These are phyloP conservation scores for Cichladusa arquata DNA, from an alignment of 2,113 vertebrate species.

Conservation along the genomic window DNA sequence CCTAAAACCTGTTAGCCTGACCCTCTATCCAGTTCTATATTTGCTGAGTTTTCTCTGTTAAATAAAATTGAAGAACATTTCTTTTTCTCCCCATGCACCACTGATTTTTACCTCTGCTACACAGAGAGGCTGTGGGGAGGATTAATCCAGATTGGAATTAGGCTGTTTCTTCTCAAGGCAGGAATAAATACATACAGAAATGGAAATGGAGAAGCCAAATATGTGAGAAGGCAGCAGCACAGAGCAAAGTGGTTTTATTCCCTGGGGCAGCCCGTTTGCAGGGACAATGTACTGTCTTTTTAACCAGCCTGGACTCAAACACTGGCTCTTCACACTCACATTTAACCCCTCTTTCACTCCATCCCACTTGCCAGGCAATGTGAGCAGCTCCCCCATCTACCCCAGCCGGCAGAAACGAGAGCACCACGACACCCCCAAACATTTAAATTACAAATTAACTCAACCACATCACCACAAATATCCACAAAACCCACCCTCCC, in stretches of 20 bases:
- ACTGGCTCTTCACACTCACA: neutral
- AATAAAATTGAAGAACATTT: neutral
- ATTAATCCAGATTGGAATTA: neutral
- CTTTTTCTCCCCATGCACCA: neutral
- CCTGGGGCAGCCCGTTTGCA: neutral
- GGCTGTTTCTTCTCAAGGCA: neutral
- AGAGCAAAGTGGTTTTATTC: neutral
- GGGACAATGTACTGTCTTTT: conserved; percentile 16
- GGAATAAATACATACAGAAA: conserved; percentile 46
- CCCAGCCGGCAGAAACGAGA: neutral
- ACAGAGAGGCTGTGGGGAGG: neutral
- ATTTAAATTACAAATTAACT: conserved; percentile 4
- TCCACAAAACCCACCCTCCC: neutral
- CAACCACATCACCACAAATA: neutral
- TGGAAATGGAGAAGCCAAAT: conserved; percentile 40
- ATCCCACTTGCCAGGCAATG: neutral
- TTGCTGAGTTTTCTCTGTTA: neutral
- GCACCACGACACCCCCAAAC: neutral
- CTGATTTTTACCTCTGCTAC: conserved; percentile 40
- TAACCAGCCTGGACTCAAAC: neutral
- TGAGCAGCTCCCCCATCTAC: neutral
- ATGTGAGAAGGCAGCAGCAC: neutral
- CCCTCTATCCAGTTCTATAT: rapidly evolving
- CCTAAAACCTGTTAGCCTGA: neutral
- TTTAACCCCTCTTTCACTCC: conserved; percentile 20